Evolutionary conservation across 2,888 invertebrate genomes (phyloP).

Genomic region (Acholoe squamosa): DNA sequence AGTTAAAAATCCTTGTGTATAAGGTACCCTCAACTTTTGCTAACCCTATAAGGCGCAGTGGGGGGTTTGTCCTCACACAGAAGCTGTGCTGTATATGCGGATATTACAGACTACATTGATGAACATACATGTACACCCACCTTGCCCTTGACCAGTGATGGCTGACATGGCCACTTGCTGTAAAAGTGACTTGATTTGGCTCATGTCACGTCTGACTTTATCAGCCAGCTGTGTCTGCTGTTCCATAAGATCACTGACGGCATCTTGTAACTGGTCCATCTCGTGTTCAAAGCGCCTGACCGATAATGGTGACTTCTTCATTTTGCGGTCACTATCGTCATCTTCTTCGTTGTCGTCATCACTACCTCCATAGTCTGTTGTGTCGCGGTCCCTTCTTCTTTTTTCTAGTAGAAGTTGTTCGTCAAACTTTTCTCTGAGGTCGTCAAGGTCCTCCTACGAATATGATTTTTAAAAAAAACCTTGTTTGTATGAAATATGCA

Average conservation of each 20-base stretch:
- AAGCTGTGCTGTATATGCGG: too few relatives aligned
- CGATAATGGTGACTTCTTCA: constrained; percentile 68
- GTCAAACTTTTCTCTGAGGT: constrained; percentile 53
- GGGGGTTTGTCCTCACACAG: too few relatives aligned
- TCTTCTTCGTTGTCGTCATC: constrained; percentile 19
- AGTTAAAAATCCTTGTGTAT: too few relatives aligned
- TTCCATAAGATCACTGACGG: constrained; percentile 71
- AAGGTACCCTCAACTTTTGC: too few relatives aligned
- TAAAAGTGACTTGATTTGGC: constrained; percentile 72
- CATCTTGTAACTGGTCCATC: constrained; percentile 71
- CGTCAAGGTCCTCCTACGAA: constrained; percentile 62
- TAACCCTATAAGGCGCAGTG: too few relatives aligned
- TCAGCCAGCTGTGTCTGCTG: constrained; percentile 74
- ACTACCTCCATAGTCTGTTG: background rate
- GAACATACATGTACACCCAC: background rate
- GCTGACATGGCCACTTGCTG: constrained; percentile 50
- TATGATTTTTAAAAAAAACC: too few relatives aligned
- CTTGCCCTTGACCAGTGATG: background rate
- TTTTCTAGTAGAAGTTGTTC: constrained; percentile 19
- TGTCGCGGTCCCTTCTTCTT: background rate
- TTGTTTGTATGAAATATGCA: too few relatives aligned
- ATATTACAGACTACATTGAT: background rate
- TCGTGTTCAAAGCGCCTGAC: constrained; percentile 73
- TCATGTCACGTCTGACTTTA: constrained; percentile 74
- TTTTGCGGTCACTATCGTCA: background rate